Evolutionary conservation across 2,113 vertebrate species (phyloP).

Genomic region (Stigmatopora nigra): DNA sequence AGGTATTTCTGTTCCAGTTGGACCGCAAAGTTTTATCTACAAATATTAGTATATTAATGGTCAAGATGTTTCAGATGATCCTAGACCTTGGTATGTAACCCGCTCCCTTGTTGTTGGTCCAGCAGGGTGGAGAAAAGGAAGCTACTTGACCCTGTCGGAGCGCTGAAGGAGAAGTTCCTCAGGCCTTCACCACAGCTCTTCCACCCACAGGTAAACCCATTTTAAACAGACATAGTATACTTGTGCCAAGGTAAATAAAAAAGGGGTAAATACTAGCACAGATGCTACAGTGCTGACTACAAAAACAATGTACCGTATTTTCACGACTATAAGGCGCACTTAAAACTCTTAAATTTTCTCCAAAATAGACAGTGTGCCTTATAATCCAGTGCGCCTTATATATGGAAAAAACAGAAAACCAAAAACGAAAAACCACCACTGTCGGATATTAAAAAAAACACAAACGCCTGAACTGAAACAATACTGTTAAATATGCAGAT

Average conservation of each 20-base stretch:
- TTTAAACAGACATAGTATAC: neutral
- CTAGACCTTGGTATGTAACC: constrained; percentile 84
- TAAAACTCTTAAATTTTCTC: too few species aligned
- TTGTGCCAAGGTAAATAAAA: constrained; percentile 8
- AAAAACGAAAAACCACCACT: too few species aligned
- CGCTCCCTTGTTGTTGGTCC: constrained; percentile 85
- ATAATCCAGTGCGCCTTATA: too few species aligned
- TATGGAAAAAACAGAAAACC: too few species aligned
- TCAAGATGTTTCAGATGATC: constrained; percentile 17
- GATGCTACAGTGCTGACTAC: neutral
- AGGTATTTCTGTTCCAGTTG: constrained; percentile 88
- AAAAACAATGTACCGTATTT: too few species aligned
- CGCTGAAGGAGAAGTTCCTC: constrained; percentile 95
- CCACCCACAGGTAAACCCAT: constrained; percentile 87
- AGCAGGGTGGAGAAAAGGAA: constrained; percentile 99
- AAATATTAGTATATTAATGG: neutral
- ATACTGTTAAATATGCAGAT: too few species aligned
- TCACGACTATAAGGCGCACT: too few species aligned
- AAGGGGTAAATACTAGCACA: constrained; percentile 8
- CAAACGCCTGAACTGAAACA: too few species aligned
- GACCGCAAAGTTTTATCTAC: constrained; percentile 26
- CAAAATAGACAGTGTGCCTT: too few species aligned
- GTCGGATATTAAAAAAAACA: too few species aligned
- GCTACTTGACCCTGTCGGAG: constrained; percentile 90
- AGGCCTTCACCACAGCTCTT: constrained; percentile 88